A percentile compares a stretch with the other conserved stretches of the same genome.
These are phyloP conservation scores for Chelonoidis abingdonii DNA, from an alignment of 2,113 vertebrate species.

Conservation along the genomic window DNA sequence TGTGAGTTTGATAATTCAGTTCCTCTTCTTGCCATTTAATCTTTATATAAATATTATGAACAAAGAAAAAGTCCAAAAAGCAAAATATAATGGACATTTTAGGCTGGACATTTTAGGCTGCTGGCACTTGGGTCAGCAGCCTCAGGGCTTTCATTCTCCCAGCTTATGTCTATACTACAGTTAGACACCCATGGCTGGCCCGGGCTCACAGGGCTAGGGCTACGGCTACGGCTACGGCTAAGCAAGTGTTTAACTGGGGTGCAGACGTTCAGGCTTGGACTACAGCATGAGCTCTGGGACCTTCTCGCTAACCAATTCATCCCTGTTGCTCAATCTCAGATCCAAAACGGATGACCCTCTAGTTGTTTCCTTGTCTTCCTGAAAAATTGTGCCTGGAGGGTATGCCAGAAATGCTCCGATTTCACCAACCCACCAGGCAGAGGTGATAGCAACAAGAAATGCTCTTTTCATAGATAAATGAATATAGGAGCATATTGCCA, in stretches of 20 bases:
- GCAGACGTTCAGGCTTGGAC: neutral
- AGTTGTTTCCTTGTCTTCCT: no score
- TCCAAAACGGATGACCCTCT: no score
- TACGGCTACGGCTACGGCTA: neutral
- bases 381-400: no score
- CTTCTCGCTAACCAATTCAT: neutral
- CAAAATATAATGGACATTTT: neutral
- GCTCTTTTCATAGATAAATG: no score
- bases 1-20: neutral
- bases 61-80: neutral
- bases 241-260: neutral
- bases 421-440: no score
- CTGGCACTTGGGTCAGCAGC: neutral
- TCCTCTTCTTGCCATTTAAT: neutral
- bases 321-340: no score
- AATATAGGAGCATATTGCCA: no score
- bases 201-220: neutral
- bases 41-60: rapidly evolving
- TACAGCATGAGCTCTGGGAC: neutral
- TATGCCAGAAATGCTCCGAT: no score
- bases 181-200: neutral
- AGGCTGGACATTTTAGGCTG: neutral
- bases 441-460: no score
- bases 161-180: neutral
- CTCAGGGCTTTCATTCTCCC: neutral